A percentile compares a stretch with the other conserved stretches of the same genome.
Conservation (phyloP, 92 coral and sea anemone genomes). For the Zoanthus gigantus region DNA sequence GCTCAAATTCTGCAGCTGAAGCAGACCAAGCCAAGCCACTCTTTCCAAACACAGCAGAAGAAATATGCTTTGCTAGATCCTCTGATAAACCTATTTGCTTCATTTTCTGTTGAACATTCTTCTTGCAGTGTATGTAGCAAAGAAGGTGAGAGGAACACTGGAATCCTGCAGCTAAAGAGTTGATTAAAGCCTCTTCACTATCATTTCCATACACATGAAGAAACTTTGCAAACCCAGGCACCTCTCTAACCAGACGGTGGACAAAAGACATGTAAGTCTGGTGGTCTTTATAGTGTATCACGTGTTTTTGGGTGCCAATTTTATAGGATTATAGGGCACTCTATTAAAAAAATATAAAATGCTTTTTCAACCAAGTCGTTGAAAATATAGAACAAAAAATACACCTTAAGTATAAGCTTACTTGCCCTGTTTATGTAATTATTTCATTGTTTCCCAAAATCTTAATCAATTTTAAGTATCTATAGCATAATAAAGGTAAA, state of each 20-base stretch:
- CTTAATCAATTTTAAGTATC: too few relatives aligned
- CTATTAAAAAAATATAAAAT: too few relatives aligned
- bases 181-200: slow-evolving; percentile 50
- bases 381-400: too few relatives aligned
- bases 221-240: slow-evolving; percentile 67
- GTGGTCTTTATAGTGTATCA: slow-evolving; percentile 69
- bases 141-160: slow-evolving; percentile 49
- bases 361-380: too few relatives aligned
- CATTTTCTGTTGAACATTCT: slow-evolving; percentile 51
- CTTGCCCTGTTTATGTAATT: too few relatives aligned
- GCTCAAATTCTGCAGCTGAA: background rate
- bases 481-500: too few relatives aligned
- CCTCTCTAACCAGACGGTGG: slow-evolving; percentile 64
- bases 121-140: slow-evolving; percentile 67
- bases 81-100: slow-evolving; percentile 49
- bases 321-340: too few relatives aligned
- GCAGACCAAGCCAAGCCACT: background rate
- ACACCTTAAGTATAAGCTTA: too few relatives aligned
- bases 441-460: too few relatives aligned
- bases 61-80: slow-evolving; percentile 30
- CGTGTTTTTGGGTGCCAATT: slow-evolving; percentile 53
- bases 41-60: slow-evolving; percentile 26
- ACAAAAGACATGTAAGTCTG: slow-evolving; percentile 70
- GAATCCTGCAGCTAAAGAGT: slow-evolving; percentile 70
- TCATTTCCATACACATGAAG: slow-evolving; percentile 67